Evolutionary conservation across 53 echinoderm and acorn worm genomes (phyloP).

Genomic region (Echinometra lucunter): DNA sequence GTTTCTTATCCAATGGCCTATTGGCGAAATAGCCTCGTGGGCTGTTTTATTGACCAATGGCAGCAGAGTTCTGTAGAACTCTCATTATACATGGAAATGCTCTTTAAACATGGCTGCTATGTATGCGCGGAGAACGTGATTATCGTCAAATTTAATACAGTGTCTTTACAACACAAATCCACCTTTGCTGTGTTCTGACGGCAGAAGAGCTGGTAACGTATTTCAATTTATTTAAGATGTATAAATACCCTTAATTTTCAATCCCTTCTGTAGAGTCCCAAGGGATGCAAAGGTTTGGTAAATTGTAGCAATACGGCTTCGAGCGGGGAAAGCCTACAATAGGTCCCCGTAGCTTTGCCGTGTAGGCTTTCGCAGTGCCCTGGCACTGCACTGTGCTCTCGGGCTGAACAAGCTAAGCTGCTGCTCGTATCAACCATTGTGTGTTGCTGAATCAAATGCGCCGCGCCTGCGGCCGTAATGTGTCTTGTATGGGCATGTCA

Average conservation of each 20-base stretch:
- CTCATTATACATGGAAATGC: not conserved
- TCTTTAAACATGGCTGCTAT: slow-evolving; percentile 67
- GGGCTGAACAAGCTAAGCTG: not conserved
- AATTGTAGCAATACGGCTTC: slow-evolving; percentile 33
- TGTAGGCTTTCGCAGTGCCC: slow-evolving; percentile 52
- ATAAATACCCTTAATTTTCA: not conserved
- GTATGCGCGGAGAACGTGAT: slow-evolving; percentile 44
- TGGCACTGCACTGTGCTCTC: slow-evolving; percentile 40
- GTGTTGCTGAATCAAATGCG: slow-evolving; percentile 41
- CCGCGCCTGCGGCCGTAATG: slow-evolving; percentile 33
- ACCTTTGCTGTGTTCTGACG: not conserved
- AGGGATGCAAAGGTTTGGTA: not conserved
- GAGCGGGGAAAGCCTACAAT: slow-evolving; percentile 56
- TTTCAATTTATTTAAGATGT: not conserved
- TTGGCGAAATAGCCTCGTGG: slow-evolving; percentile 67
- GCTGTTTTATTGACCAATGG: slow-evolving; percentile 65
- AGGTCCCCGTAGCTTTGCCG: slow-evolving; percentile 62
- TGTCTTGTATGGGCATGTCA: slow-evolving; percentile 23
- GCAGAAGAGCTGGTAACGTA: slow-evolving; percentile 49
- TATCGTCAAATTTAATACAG: slow-evolving; percentile 47
- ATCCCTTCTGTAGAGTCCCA: slow-evolving; percentile 8
- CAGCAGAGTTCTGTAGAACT: slow-evolving; percentile 51
- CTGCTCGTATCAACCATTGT: slow-evolving; percentile 19
- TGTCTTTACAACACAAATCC: not conserved
- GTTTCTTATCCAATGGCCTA: slow-evolving; percentile 64